Evolutionary conservation across 2,888 invertebrate species (phyloP), one percentile per base, ranked within the genome.

Genomic region (Zhuqinia jingwanae): DNA sequence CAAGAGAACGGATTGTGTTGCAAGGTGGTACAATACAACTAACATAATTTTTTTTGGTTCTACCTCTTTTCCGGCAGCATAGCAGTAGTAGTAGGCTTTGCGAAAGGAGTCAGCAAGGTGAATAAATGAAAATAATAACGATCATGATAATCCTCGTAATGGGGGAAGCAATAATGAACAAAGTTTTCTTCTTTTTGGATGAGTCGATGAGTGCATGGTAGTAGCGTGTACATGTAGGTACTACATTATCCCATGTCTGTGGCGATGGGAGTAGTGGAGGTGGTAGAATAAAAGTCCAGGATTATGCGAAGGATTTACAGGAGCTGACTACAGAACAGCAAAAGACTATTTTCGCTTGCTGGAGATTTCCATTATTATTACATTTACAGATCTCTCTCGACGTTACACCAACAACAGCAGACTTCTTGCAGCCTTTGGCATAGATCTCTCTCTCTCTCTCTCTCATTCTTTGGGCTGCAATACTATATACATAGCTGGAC

Each of bases 121-220:
- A 81, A 81, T 81, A 81, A 81, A 81, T 81, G 81, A 81, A 81
- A 81, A 81, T 81, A 81, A 81, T 81, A 81, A 81, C 81, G 81
- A 81, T 79, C 81, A 81, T 45, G 81, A 73, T 81, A 81, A 81
- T 81, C 81, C 81, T 58, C 81, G 70, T 81, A 81, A 81, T 81
- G 70, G 81, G 81, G 70, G 70, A 58, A 13, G 70, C 56, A 70
- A 70, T 70, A 81, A 70, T 81, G 70, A 81, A 70, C 45, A 78
- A 78, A 80, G 56, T 56, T 80, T 65, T 80, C 22, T 65, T 80
- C 22, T 22, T n/a, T 65, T 36, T 58, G 25, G 36, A 36, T 36
- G 36, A 36, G 36, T 36, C 22, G 22, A 10, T 58, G 58, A n/a
- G 11, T 17, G n/a, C n/a, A n/a, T n/a, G n/a, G n/a, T n/a, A n/a